Evolutionary conservation across 2,797 vertebrate species (phyloP).

Genomic region (Myotis vivesi): DNA sequence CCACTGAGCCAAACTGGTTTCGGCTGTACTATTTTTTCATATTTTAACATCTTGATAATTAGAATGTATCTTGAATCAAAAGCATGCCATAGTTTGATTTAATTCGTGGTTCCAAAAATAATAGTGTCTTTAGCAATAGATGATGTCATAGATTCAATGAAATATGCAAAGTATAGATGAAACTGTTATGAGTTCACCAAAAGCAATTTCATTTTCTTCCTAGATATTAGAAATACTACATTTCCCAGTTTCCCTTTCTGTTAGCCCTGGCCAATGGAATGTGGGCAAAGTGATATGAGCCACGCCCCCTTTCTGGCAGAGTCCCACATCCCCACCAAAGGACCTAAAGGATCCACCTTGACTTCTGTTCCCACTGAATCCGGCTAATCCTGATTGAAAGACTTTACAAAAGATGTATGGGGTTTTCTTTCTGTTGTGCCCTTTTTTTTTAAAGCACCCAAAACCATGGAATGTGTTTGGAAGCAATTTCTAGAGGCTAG

Average conservation of each 20-base stretch:
- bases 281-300: neutral
- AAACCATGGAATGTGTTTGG: neutral
- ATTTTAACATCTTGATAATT: neutral
- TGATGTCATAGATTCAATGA: neutral
- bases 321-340: neutral
- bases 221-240: neutral
- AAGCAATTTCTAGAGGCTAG: neutral
- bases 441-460: neutral
- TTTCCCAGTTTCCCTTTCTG: neutral
- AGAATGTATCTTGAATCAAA: neutral
- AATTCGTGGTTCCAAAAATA: conserved; percentile 33
- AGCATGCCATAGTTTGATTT: neutral
- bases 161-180: neutral
- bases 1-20: too few species aligned
- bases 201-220: neutral
- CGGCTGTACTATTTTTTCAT: neutral
- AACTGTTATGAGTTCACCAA: neutral
- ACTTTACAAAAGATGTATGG: neutral
- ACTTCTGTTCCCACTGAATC: neutral
- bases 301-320: neutral
- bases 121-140: neutral
- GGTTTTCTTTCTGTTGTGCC: neutral
- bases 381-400: neutral
- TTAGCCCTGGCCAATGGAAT: neutral
- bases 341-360: neutral